Conservation (phyloP, 2,797 vertebrate genomes). For the Antennarius maculatus region DNA sequence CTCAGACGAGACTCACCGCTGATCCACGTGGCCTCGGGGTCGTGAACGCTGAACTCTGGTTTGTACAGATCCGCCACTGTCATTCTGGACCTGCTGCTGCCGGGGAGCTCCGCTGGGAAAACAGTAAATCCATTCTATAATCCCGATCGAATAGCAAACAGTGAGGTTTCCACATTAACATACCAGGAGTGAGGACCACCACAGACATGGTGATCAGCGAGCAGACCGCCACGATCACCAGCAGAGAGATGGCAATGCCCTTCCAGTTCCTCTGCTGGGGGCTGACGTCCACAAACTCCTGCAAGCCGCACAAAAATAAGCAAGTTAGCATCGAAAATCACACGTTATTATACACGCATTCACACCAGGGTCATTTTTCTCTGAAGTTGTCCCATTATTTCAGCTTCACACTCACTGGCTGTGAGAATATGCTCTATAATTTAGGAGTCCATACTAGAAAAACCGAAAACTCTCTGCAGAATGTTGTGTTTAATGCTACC, state of each 20-base stretch:
- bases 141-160: not conserved
- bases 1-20: conserved; percentile 77
- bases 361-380: too few species aligned
- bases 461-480: too few species aligned
- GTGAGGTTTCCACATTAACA: not conserved
- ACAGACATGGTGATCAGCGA: conserved; percentile 94
- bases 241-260: conserved; percentile 92
- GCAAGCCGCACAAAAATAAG: conserved; percentile 58
- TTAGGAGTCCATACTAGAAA: too few species aligned
- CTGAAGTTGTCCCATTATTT: too few species aligned
- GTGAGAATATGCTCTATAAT: too few species aligned
- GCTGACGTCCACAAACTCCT: conserved; percentile 84
- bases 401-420: too few species aligned
- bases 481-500: too few species aligned
- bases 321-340: not conserved
- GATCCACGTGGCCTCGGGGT: conserved; percentile 89
- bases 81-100: conserved; percentile 84
- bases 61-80: conserved; percentile 88
- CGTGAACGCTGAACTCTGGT: conserved; percentile 85
- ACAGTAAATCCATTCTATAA: too few species aligned
- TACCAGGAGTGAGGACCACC: conserved; percentile 92
- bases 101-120: conserved; percentile 82
- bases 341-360: too few species aligned
- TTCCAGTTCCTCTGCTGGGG: conserved; percentile 95
- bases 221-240: conserved; percentile 93